Percentiles rank a stretch among this genome's conserved stretches.
Evolutionary conservation across 2,113 vertebrate species (phyloP).

Genomic region (Gadus chalcogrammus): DNA sequence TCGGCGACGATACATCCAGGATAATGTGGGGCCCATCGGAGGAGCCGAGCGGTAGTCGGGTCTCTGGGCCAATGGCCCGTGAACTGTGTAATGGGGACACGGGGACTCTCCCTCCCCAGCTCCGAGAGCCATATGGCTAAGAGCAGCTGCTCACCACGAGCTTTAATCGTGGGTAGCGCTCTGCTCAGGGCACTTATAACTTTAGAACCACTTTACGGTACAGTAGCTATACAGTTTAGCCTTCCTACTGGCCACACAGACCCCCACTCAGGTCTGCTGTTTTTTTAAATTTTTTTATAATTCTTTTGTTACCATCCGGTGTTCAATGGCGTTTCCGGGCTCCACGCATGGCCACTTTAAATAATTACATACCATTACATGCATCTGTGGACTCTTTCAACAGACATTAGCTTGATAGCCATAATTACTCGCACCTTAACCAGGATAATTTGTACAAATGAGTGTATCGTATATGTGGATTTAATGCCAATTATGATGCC

Average conservation of each 20-base stretch:
- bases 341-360: conserved; percentile 15
- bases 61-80: conserved; percentile 63
- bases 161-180: conserved; percentile 54
- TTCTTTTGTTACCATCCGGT: no score
- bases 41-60: conserved; percentile 32
- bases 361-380: conserved; percentile 2
- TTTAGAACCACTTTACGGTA: conserved; percentile 40
- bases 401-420: no score
- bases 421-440: neutral
- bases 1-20: no score
- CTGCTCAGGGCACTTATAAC: conserved; percentile 46
- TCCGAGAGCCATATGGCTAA: conserved; percentile 65
- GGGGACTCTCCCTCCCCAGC: conserved; percentile 48
- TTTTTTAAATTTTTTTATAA: no score
- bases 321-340: neutral
- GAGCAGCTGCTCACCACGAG: conserved; percentile 59
- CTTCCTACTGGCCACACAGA: neutral
- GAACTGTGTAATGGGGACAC: conserved; percentile 61
- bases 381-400: neutral
- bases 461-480: no score
- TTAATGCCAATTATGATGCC: no score
- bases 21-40: conserved; percentile 8
- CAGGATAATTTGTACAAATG: neutral
- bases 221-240: conserved; percentile 35
- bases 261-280: no score